phyloP scores from a whole-genome alignment of 2,888 invertebrate species.

The Polyommatus icarus region DNA sequence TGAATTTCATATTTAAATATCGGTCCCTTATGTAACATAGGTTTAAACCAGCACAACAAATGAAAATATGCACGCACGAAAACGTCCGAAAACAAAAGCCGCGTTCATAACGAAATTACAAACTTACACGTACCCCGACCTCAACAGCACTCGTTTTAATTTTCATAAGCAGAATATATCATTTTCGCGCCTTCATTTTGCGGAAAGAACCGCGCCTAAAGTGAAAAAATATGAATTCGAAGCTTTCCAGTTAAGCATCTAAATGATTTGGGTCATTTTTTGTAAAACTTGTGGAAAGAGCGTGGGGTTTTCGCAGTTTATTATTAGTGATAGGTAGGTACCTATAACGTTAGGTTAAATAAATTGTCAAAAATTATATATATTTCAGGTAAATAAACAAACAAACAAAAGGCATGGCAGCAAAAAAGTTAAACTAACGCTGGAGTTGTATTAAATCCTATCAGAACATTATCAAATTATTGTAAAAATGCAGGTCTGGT shows the following conservation, averaged over 20 bases:
- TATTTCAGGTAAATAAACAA: no score
- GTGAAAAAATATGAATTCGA: conserved; percentile 32
- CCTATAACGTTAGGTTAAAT: no score
- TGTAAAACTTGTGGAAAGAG: neutral
- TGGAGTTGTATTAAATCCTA: no score
- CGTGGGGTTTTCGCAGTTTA: neutral
- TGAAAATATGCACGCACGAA: neutral
- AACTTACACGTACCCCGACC: conserved; percentile 11
- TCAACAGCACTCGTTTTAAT: conserved; percentile 35
- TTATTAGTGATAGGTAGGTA: no score
- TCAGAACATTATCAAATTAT: no score
- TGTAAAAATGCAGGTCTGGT: no score
- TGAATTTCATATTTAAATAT: no score
- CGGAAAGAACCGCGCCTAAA: conserved; percentile 36
- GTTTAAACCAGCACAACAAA: neutral
- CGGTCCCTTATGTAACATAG: no score
- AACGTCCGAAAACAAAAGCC: neutral
- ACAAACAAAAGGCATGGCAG: no score
- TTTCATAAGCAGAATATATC: conserved; percentile 40
- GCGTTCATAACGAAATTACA: conserved; percentile 15
- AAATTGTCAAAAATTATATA: no score
- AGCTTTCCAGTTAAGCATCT: neutral
- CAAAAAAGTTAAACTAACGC: no score
- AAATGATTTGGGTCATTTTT: neutral
- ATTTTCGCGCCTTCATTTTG: conserved; percentile 35